These are phyloP conservation scores for Syngnathus rostellatus DNA, from an alignment of 2,797 vertebrate genomes.

Conservation along the genomic window DNA sequence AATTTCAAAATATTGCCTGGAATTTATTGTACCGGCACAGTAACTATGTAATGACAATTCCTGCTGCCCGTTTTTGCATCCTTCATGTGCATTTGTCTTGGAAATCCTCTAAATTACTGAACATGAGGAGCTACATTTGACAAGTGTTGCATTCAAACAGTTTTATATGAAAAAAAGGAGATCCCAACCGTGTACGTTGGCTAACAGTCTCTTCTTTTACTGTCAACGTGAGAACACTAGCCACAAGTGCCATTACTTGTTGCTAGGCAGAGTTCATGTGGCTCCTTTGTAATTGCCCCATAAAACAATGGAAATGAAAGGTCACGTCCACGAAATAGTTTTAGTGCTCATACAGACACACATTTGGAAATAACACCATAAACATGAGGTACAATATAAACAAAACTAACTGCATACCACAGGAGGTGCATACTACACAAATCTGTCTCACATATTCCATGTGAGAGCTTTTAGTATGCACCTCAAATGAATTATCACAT, in stretches of 20 bases:
- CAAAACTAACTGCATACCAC: neutral
- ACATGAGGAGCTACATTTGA: no score
- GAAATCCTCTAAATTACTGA: no score
- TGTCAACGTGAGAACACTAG: neutral
- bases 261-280: neutral
- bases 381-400: neutral
- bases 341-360: neutral
- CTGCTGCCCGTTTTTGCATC: no score
- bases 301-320: neutral
- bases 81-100: no score
- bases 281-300: neutral
- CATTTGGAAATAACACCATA: neutral
- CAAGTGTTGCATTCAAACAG: no score
- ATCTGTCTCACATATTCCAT: no score
- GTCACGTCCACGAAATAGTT: neutral
- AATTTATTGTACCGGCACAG: no score
- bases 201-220: neutral
- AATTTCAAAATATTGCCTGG: no score
- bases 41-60: no score
- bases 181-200: neutral
- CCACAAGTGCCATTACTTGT: neutral
- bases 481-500: neutral
- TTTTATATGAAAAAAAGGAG: neutral
- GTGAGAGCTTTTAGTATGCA: neutral
- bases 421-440: no score